These are phyloP conservation scores for Mastomys coucha DNA, from an alignment of 2,113 vertebrate species.

Conservation along the genomic window DNA sequence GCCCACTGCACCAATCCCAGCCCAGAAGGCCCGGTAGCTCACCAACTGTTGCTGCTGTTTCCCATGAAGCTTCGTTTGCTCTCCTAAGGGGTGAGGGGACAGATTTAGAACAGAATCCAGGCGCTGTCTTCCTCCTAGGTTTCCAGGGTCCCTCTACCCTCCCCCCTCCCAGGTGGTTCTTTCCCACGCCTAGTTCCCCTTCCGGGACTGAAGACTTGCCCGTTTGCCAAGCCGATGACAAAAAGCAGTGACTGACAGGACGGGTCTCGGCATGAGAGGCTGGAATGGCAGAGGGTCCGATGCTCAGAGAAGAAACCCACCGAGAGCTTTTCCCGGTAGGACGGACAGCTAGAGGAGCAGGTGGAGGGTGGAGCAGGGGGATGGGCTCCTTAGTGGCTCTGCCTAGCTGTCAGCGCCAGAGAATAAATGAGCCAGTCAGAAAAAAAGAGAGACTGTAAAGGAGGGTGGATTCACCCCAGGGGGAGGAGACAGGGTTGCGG, in stretches of 20 bases:
- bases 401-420: conserved; percentile 36
- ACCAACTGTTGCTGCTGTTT: conserved; percentile 80
- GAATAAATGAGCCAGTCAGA: conserved; percentile 55
- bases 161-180: neutral
- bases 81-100: conserved; percentile 57
- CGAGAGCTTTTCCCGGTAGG: neutral
- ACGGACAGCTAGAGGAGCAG: neutral
- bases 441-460: conserved; percentile 12
- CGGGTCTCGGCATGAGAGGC: conserved; percentile 75
- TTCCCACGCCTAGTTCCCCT: neutral
- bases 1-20: neutral
- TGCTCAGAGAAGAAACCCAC: neutral
- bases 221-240: conserved; percentile 78
- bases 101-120: conserved; percentile 52
- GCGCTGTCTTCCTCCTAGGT: neutral
- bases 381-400: conserved; percentile 38
- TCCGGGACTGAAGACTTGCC: conserved; percentile 69
- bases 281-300: conserved; percentile 10
- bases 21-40: conserved; percentile 33
- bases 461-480: conserved; percentile 74
- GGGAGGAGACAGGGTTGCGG: conserved; percentile 80
- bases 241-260: conserved; percentile 76
- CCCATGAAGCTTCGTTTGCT: conserved; percentile 79
- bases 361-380: conserved; percentile 38
- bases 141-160: neutral